Evolutionary conservation across 2,797 vertebrate species (phyloP).

Genomic region (Myripristis murdjan): DNA sequence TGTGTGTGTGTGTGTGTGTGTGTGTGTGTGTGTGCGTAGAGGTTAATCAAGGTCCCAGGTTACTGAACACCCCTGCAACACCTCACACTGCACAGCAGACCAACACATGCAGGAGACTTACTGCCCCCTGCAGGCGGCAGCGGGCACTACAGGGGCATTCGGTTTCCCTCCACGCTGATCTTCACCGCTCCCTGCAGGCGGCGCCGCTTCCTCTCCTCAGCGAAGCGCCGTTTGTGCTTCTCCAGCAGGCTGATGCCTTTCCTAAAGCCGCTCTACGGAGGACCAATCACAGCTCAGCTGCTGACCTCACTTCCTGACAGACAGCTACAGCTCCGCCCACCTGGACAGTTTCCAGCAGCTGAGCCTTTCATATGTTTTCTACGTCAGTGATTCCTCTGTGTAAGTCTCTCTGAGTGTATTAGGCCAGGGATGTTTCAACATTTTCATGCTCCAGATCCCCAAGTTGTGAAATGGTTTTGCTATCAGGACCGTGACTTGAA

Average conservation of each 20-base stretch:
- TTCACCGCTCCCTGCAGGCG: slow-evolving; percentile 92
- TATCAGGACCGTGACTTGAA: too few relatives aligned
- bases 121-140: slow-evolving; percentile 80
- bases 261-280: slow-evolving; percentile 87
- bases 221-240: slow-evolving; percentile 96
- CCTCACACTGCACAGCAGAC: neutral
- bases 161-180: slow-evolving; percentile 98
- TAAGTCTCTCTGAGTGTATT: too few relatives aligned
- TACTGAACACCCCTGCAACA: neutral
- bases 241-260: slow-evolving; percentile 93
- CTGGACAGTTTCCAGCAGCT: neutral
- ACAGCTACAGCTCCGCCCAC: neutral
- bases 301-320: neutral
- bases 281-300: slow-evolving; percentile 71
- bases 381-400: too few relatives aligned
- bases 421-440: too few relatives aligned
- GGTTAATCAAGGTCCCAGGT: too few relatives aligned
- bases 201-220: slow-evolving; percentile 90
- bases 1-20: too few relatives aligned
- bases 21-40: too few relatives aligned
- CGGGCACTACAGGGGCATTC: slow-evolving; percentile 91
- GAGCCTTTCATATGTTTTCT: too few relatives aligned
- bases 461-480: too few relatives aligned
- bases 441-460: too few relatives aligned
- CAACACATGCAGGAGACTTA: slow-evolving; percentile 84